Percentiles rank a stretch among this genome's conserved stretches.
These are phyloP conservation scores for Metopia argyrocephala DNA, from an alignment of 2,888 invertebrate genomes.

Conservation along the genomic window DNA sequence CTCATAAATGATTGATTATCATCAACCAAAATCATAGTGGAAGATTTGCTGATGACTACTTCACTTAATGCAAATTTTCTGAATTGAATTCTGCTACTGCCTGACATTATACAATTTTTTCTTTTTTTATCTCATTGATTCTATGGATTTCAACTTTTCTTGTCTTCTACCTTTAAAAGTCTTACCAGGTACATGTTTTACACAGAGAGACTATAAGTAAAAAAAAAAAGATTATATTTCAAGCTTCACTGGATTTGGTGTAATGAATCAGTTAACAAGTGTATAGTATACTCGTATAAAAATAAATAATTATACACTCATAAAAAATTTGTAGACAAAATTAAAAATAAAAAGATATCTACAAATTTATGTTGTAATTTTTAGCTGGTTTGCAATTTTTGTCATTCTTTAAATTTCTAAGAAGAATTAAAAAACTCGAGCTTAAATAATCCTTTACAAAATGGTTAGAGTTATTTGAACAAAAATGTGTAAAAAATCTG, in stretches of 20 bases:
- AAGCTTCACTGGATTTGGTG: slow-evolving; percentile 60
- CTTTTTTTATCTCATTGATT: slow-evolving; percentile 39
- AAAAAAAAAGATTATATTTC: slow-evolving; percentile 59
- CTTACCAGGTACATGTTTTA: too few species aligned
- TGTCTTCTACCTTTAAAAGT: slow-evolving; percentile 30
- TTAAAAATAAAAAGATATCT: neutral
- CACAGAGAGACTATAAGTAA: slow-evolving; percentile 37
- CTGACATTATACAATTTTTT: neutral
- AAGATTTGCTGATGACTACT: slow-evolving; percentile 67
- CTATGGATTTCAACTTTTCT: slow-evolving; percentile 30
- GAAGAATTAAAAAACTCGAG: too few species aligned
- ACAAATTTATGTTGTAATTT: too few species aligned
- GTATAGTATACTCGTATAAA: slow-evolving; percentile 38
- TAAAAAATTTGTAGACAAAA: too few species aligned
- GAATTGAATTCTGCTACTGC: slow-evolving; percentile 60
- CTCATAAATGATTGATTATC: slow-evolving; percentile 35
- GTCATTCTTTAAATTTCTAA: too few species aligned
- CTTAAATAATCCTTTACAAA: too few species aligned
- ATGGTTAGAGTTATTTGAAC: too few species aligned
- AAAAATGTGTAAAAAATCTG: too few species aligned
- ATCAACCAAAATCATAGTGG: slow-evolving; percentile 62
- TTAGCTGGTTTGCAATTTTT: too few species aligned
- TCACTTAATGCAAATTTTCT: slow-evolving; percentile 69
- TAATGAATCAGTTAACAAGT: slow-evolving; percentile 63
- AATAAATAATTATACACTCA: slow-evolving; percentile 30